Percentiles rank a stretch among this genome's conserved stretches.
Evolutionary conservation across 1,140 invertebrate species (phyloP).

Genomic region (Hydropsyche tenuis): DNA sequence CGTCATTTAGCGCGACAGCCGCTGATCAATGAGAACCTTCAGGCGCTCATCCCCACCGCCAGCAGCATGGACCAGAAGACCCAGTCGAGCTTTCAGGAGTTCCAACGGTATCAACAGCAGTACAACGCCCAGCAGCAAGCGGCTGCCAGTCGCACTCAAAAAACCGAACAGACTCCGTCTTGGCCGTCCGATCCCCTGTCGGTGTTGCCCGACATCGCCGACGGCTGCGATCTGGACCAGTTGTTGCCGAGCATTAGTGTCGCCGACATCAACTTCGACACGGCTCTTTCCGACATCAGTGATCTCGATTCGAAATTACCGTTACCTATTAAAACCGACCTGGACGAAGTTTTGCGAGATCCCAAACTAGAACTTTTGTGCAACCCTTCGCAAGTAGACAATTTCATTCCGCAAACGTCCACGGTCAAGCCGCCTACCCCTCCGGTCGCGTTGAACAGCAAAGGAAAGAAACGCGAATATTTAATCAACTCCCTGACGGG

Average conservation of each 20-base stretch:
- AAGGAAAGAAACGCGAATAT: conserved; percentile 72
- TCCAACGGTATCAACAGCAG: conserved; percentile 67
- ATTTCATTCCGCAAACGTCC: conserved; percentile 41
- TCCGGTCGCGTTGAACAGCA: conserved; percentile 54
- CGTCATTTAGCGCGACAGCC: conserved; percentile 53
- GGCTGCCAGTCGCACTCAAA: conserved; percentile 49
- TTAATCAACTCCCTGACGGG: conserved; percentile 89
- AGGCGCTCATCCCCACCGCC: conserved; percentile 61
- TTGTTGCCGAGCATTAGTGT: conserved; percentile 66
- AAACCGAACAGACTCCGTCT: conserved; percentile 14
- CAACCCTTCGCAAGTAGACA: conserved; percentile 40
- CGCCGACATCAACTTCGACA: conserved; percentile 62
- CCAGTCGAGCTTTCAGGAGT: conserved; percentile 67
- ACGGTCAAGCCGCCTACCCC: conserved; percentile 44
- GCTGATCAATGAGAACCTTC: conserved; percentile 59
- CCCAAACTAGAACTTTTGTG: conserved; percentile 57
- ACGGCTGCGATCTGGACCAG: conserved; percentile 67
- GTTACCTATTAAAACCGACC: conserved; percentile 52
- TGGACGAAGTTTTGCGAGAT: conserved; percentile 52
- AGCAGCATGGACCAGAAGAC: conserved; percentile 67
- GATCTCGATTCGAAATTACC: conserved; percentile 62
- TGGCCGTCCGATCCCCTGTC: conserved; percentile 51
- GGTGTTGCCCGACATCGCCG: conserved; percentile 55
- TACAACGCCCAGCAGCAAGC: conserved; percentile 66
- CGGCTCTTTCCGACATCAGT: conserved; percentile 56